Conservation (phyloP, 2,888 invertebrate species). For the Yponomeuta sedellus region DNA sequence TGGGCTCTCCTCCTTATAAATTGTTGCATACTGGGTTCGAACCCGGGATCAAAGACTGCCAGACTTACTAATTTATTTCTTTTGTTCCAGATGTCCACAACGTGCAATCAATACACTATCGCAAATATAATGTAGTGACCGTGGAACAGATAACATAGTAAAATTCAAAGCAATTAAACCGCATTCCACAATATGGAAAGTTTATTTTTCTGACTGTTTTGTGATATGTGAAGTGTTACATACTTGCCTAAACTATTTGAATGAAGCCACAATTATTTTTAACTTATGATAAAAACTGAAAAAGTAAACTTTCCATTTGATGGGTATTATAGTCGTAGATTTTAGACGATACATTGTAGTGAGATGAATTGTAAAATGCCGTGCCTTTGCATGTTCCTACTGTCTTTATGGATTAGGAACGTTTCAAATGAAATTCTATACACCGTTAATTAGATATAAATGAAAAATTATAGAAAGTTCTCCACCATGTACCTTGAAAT, state of each 20-base stretch:
- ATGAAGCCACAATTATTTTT: neutral
- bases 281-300: too few species aligned
- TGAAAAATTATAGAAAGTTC: too few species aligned
- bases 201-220: neutral
- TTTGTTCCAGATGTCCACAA: too few species aligned
- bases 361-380: conserved; percentile 42
- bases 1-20: too few species aligned
- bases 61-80: too few species aligned
- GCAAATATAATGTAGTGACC: neutral
- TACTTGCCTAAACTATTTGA: neutral
- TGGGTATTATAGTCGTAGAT: conserved; percentile 2
- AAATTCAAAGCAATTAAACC: neutral
- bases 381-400: conserved; percentile 63
- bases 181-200: neutral
- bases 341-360: conserved; percentile 10
- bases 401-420: conserved; percentile 28
- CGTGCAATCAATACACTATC: too few species aligned
- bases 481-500: too few species aligned
- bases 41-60: too few species aligned
- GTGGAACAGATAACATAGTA: neutral
- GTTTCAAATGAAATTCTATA: neutral
- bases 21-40: too few species aligned
- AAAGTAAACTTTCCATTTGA: neutral
- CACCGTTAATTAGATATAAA: too few species aligned
- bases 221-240: neutral